Evolutionary conservation across 2,888 invertebrate species (phyloP).

Genomic region (Apamea sordens): DNA sequence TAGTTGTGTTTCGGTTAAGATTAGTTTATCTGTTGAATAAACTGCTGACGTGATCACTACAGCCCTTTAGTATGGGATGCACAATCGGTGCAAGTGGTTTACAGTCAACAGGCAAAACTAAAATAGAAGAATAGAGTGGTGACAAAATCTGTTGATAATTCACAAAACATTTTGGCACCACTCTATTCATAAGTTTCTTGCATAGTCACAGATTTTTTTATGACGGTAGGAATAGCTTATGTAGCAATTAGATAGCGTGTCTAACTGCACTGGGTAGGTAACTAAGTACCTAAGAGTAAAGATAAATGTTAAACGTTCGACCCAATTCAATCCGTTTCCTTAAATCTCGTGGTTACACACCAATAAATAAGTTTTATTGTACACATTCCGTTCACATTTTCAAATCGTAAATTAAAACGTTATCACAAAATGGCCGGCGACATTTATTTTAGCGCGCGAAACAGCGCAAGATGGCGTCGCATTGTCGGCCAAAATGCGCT

Average conservation of each 20-base stretch:
- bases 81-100: background rate
- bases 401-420: slow-evolving; percentile 51
- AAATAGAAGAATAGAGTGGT: background rate
- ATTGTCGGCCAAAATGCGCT: slow-evolving; percentile 70
- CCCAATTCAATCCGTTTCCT: slow-evolving; percentile 8
- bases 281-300: background rate
- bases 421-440: slow-evolving; percentile 49
- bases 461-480: slow-evolving; percentile 69
- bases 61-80: background rate
- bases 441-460: slow-evolving; percentile 67
- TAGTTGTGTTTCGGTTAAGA: background rate
- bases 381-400: slow-evolving; percentile 34
- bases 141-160: background rate
- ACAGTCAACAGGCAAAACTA: background rate
- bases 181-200: background rate
- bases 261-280: background rate
- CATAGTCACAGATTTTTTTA: background rate
- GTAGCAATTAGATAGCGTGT: background rate
- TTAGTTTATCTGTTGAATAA: slow-evolving; percentile 13
- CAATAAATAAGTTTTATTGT: slow-evolving; percentile 32
- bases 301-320: slow-evolving; percentile 23
- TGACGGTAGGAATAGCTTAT: background rate
- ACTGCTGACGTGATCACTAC: background rate
- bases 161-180: no score
- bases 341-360: slow-evolving; percentile 22